Conservation (phyloP, 2,888 invertebrate genomes). For the Leptura quadrifasciata region DNA sequence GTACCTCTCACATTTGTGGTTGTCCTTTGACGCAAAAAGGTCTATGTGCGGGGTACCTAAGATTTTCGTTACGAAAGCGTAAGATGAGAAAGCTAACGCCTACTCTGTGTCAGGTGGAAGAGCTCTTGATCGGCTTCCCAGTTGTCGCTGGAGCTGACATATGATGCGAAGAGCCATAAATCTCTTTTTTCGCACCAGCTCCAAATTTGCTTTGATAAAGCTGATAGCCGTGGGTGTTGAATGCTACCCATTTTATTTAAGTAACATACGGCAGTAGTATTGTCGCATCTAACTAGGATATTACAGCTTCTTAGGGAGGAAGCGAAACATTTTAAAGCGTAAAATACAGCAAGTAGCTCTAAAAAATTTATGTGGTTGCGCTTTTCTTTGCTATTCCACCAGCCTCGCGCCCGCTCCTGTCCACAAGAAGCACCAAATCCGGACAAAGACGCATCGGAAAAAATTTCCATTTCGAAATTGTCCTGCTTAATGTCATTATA, state of each 20-base stretch:
- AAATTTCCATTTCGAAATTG: no score
- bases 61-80: not conserved
- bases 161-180: not conserved
- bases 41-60: slow-evolving; percentile 53
- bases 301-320: not conserved
- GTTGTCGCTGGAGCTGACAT: not conserved
- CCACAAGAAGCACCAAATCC: no score
- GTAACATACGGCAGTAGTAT: not conserved
- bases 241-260: slow-evolving; percentile 1
- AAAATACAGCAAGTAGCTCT: not conserved
- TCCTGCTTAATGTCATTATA: no score
- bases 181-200: not conserved
- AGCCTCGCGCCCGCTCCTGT: no score
- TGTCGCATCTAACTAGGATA: not conserved
- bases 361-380: not conserved
- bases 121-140: slow-evolving; percentile 14
- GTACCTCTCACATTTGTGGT: no score
- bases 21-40: slow-evolving; percentile 59
- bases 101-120: slow-evolving; percentile 22
- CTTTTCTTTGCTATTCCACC: no score
- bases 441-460: no score
- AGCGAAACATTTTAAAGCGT: slow-evolving; percentile 5
- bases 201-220: not conserved
- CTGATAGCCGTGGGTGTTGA: not conserved
- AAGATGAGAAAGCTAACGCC: not conserved